phyloP scores from a whole-genome alignment of 2,888 invertebrate species.

The Sphecodes monilicornis region DNA sequence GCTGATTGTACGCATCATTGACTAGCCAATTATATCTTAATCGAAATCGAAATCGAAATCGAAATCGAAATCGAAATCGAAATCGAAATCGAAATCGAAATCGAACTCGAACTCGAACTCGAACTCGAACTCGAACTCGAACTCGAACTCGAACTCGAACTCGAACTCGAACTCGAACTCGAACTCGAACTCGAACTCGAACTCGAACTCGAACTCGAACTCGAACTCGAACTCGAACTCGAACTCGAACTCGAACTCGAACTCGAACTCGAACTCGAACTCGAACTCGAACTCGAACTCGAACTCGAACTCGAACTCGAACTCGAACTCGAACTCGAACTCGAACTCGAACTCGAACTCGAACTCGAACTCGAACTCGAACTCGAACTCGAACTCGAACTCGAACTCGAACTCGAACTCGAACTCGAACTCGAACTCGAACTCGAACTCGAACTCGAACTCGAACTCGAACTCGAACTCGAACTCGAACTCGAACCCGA shows the following conservation, averaged over 20 bases:
- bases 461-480: background rate
- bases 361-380: background rate
- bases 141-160: background rate
- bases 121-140: no score
- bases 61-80: background rate
- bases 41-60: background rate
- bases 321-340: background rate
- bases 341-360: background rate
- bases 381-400: background rate
- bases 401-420: background rate
- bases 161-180: background rate
- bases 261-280: background rate
- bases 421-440: background rate
- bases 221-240: background rate
- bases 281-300: background rate
- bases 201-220: background rate
- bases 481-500: background rate
- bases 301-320: background rate
- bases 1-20: background rate
- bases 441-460: background rate
- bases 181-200: background rate
- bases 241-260: background rate
- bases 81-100: background rate
- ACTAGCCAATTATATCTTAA: background rate
- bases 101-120: no score